Conservation (phyloP, 2,113 vertebrate genomes). For the Pithys albifrons region DNA sequence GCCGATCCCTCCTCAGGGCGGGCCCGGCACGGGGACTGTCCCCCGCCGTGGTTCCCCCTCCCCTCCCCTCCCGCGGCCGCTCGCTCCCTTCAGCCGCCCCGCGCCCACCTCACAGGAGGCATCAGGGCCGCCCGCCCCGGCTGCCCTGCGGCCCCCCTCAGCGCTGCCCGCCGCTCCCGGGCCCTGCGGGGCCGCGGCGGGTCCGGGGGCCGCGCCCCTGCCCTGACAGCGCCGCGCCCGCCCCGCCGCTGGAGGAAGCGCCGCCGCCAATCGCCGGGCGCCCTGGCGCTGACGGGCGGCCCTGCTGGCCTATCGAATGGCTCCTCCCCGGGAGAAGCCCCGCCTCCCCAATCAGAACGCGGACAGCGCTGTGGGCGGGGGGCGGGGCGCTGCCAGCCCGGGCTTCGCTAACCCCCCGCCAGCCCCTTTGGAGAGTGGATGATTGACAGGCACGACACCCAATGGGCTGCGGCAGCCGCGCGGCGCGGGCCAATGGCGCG, state of each 20-base stretch:
- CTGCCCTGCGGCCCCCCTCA: not conserved
- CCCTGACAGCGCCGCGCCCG: not conserved
- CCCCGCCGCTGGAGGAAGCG: not conserved
- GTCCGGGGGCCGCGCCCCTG: not conserved
- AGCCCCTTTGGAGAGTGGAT: not conserved
- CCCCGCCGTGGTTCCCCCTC: not conserved
- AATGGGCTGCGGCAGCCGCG: no score
- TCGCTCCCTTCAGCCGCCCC: not conserved
- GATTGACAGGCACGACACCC: not conserved
- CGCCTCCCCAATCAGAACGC: not conserved
- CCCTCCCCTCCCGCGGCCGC: not conserved
- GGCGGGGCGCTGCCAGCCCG: not conserved
- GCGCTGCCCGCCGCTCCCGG: not conserved
- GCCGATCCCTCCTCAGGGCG: not conserved
- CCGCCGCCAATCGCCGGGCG: not conserved
- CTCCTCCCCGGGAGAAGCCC: rapidly evolving
- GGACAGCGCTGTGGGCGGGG: not conserved
- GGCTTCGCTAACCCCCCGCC: not conserved
- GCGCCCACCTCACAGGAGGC: not conserved
- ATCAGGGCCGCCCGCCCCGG: not conserved
- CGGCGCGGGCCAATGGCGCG: no score
- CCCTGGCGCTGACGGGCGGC: not conserved
- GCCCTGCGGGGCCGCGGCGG: rapidly evolving
- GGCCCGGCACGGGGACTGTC: not conserved
- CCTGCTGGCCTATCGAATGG: rapidly evolving